These are phyloP conservation scores for Eristalis intricaria DNA, from an alignment of 2,888 invertebrate species.

Conservation along the genomic window DNA sequence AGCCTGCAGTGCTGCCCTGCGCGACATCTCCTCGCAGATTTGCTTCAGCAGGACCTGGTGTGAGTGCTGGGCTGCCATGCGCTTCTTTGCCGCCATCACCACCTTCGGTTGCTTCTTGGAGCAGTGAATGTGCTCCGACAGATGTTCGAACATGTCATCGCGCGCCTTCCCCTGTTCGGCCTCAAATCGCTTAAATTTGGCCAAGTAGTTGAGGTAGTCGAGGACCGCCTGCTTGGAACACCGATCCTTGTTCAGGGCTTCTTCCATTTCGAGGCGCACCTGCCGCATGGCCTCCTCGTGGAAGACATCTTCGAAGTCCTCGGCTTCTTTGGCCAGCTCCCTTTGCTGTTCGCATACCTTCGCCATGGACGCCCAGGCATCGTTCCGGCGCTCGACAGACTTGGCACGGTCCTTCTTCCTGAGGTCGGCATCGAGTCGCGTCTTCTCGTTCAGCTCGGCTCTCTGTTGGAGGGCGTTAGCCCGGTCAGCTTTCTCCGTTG, in stretches of 20 bases:
- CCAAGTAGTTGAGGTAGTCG: constrained; percentile 76
- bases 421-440: constrained; percentile 71
- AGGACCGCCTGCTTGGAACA: constrained; percentile 74
- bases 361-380: neutral
- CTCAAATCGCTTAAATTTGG: constrained; percentile 75
- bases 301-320: constrained; percentile 75
- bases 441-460: constrained; percentile 29
- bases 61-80: constrained; percentile 74
- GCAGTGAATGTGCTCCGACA: constrained; percentile 73
- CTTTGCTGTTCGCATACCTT: constrained; percentile 74
- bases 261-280: constrained; percentile 73
- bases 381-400: constrained; percentile 68
- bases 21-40: constrained; percentile 76
- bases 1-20: constrained; percentile 74
- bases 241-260: constrained; percentile 67
- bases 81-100: constrained; percentile 72
- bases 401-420: constrained; percentile 74
- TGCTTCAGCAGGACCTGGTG: constrained; percentile 75
- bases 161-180: constrained; percentile 74
- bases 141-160: constrained; percentile 73
- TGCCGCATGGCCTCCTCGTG: constrained; percentile 74
- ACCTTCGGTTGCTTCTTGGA: constrained; percentile 74
- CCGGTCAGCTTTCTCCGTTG: constrained; percentile 58
- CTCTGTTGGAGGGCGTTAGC: neutral
- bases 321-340: constrained; percentile 72